phyloP scores from a whole-genome alignment of 2,113 vertebrate genomes.

The Ursus arctos region DNA sequence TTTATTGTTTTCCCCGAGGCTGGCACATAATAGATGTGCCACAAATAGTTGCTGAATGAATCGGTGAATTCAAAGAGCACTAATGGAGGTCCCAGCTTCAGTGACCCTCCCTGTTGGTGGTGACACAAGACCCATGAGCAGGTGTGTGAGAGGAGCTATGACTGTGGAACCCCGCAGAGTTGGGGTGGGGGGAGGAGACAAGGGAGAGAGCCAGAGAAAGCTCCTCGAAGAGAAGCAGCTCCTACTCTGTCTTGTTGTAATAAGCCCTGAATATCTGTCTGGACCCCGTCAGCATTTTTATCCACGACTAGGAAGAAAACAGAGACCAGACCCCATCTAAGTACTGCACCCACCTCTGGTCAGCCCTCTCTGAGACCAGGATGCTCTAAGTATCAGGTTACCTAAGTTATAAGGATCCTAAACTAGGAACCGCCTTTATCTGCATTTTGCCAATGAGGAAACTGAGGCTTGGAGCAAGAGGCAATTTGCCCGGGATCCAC shows the following conservation, averaged over 20 bases:
- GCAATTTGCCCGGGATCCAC: not conserved
- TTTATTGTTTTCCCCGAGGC: not conserved
- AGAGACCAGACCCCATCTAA: not conserved
- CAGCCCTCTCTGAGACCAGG: not conserved
- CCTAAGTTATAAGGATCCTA: not conserved
- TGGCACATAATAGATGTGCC: too few relatives aligned
- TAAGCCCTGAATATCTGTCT: not conserved
- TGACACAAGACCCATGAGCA: not conserved
- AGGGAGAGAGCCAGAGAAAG: not conserved
- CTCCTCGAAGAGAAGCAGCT: not conserved
- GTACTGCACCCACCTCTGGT: fast-evolving
- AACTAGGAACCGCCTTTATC: not conserved
- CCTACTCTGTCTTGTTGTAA: not conserved
- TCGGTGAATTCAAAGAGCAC: not conserved
- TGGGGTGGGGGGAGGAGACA: not conserved
- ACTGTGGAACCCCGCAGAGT: not conserved
- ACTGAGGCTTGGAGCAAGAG: slow-evolving; percentile 10
- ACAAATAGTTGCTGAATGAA: not conserved
- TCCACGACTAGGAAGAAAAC: not conserved
- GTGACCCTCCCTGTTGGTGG: not conserved
- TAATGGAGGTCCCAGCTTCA: not conserved
- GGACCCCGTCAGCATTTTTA: not conserved
- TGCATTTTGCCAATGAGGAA: not conserved
- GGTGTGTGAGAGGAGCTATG: not conserved
- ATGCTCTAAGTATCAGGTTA: not conserved